Base-by-base conservation (phyloP, 2,888 invertebrate genomes). In the Eumacrocentrus americanus region DNA sequence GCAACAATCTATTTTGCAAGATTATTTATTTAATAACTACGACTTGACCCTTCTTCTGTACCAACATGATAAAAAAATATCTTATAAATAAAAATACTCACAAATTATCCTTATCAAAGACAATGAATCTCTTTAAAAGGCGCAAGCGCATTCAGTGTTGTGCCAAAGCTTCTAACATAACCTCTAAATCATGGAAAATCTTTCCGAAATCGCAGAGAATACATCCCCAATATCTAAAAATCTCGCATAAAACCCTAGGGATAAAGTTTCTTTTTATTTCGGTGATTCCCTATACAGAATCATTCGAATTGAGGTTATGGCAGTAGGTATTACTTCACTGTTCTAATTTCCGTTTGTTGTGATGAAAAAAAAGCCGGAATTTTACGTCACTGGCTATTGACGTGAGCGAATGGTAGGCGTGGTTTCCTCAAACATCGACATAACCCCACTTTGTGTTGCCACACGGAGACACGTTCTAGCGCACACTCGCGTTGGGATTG, bases 351-450 rank as follows among this genome's bases (percentile, higher is more conserved):
- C 51, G 53, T 4, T 47, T 42, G 16, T 22, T 46, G 14, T 16
- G 29, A 12, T 40, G 22, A 35, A 48, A n/a, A 20, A 51, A 23
- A 53, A 56, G 22, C 37, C 3, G 18, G 6, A 46, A 59, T 47
- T 47, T 40, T 65, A 79, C 79, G 77, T 75, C 75, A 76, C 75
- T 79, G 77, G 72, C 76, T 80, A 81, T 81, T 80, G 81, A 81
- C 81, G 80, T 80, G 75, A 72, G 69, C 71, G 58, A 60, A 48
- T 51, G 52, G 81, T 81, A 77, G 82, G 82, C 80, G 82, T 81
- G 82, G 81, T 70, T 71, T 77, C 68, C 60, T 59, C 40, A 44
- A 48, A 40, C 37, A 47, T 48, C 46, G 40, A 56, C 56, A 56
- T 56, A 25, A 48, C 38, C 25, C 22, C 37, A 48, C 37, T 47